Evolutionary conservation across 1,140 invertebrate species (phyloP), one percentile per base, ranked within the genome.

Genomic region (Pseudobourletiella spinata): DNA sequence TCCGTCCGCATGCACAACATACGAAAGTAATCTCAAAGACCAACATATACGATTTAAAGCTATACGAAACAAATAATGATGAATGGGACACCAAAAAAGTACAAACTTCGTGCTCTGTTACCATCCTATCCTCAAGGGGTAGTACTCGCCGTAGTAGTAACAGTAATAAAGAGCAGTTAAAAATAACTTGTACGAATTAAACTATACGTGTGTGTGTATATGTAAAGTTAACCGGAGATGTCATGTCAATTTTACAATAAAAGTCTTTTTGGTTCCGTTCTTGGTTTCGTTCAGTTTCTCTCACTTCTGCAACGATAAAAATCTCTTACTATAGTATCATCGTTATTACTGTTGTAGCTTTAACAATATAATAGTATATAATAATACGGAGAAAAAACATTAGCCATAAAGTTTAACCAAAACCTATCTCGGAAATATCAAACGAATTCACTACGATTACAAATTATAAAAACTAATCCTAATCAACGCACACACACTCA

Each of bases 191-290:
- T n/a, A n/a, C n/a, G n/a, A n/a, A n/a, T n/a, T n/a, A n/a, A n/a
- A n/a, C n/a, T n/a, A n/a, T n/a, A n/a, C n/a, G n/a, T n/a, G n/a
- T n/a, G n/a, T n/a, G n/a, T n/a, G n/a, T n/a, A n/a, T n/a, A n/a
- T n/a, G n/a, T n/a, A n/a, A n/a, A n/a, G n/a, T n/a, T n/a, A 48
- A 48, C 44, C 51, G 51, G 24, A 16, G 25, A 26, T 54, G 51
- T 54, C 51, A 54, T 54, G 51, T 54, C 51, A 4, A 15, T 52
- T 46, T 48, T 48, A 48, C 44, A 48, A 48, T 61, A 50, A 61
- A n/a, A 61, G 59, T 61, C 59, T 61, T 61, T 61, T 61, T 61
- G 59, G 59, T 61, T 59, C 43, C 50, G 22, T 61, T 61, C 59
- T 61, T 61, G 59, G 59, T 61, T 61, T 61, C 59, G 50, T 52